phyloP scores from a whole-genome alignment of 1,140 invertebrate genomes.

The Stegodyphus dumicola region DNA sequence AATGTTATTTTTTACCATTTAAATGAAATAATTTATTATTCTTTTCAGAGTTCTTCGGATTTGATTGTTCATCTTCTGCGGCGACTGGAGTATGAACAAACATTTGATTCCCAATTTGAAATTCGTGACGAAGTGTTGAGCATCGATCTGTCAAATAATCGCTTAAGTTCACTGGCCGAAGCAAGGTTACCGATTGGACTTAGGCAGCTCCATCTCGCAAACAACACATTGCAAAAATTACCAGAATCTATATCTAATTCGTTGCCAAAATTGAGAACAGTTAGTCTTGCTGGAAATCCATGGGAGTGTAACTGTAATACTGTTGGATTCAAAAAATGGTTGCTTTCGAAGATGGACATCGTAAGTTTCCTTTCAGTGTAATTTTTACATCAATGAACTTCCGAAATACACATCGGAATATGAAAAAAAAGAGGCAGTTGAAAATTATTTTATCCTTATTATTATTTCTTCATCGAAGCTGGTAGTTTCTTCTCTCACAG shows the following conservation, averaged over 20 bases:
- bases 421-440: neutral
- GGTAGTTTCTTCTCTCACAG: neutral
- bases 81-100: neutral
- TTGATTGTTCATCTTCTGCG: no score
- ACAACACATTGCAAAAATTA: neutral
- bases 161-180: neutral
- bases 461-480: neutral
- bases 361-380: conserved; percentile 77
- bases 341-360: conserved; percentile 71
- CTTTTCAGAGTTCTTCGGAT: neutral
- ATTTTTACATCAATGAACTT: conserved; percentile 69
- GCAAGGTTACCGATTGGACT: neutral
- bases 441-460: neutral
- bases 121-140: conserved; percentile 1
- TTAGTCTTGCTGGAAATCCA: conserved; percentile 66
- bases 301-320: conserved; percentile 69
- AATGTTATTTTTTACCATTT: no score
- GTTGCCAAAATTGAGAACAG: conserved; percentile 64
- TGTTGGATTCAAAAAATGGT: conserved; percentile 66
- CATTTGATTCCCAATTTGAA: neutral
- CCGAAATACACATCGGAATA: neutral
- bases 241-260: neutral
- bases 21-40: no score
- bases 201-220: neutral
- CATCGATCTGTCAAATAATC: conserved; percentile 16